Evolutionary conservation across 2,797 vertebrate genomes (phyloP), one percentile per base, ranked within the genome.

Genomic region (Microctenopoma steveboyesi): DNA sequence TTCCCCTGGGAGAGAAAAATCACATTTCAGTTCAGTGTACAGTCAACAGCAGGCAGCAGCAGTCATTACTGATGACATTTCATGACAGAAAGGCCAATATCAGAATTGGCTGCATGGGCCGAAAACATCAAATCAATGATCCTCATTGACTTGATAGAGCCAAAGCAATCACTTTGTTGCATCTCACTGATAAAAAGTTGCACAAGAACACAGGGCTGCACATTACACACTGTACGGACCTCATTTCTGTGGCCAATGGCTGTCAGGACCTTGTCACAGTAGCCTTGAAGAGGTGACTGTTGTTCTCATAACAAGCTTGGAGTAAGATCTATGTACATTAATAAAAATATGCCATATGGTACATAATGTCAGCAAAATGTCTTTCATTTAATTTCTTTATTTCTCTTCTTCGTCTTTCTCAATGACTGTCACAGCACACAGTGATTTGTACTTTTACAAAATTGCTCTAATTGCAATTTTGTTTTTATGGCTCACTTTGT

Each of bases 261-360:
- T 42, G 74, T 82, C 76, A 71, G 51, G 58, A 78, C 79, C 64
- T 64, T 78, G 83, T 87, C 85, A 85, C 50, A 27, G 72, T 73
- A 30, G 48, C 56, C 40, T 50, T 79, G 81, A 86, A 62, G 75
- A 79, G 59, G 69, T 74, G 78, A 88, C 64, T 69, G 72, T 64
- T 73, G 66, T 61, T 76, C 78, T 82, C 77, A 72, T 79, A 83
- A 89, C 82, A 58, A 84, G 71, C 74, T 84, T 61, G 39, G 63
- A 74, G 79, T 12, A 5, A 83, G 76, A 71, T 54, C 55, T 33
- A 1, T 48, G 64, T 60, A 72, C 72, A 72, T 59, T 72, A 68
- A 81, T 76, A 71, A 62, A 81, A 73, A 71, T 69, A 69, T 60
- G 59, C 54, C 60, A 81, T 30, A 69, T 1, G 18, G 27, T 35